Percentiles rank a stretch among this genome's conserved stretches.
phyloP scores from a whole-genome alignment of 1,140 invertebrate species.

The Druon quercuslanigerum region DNA sequence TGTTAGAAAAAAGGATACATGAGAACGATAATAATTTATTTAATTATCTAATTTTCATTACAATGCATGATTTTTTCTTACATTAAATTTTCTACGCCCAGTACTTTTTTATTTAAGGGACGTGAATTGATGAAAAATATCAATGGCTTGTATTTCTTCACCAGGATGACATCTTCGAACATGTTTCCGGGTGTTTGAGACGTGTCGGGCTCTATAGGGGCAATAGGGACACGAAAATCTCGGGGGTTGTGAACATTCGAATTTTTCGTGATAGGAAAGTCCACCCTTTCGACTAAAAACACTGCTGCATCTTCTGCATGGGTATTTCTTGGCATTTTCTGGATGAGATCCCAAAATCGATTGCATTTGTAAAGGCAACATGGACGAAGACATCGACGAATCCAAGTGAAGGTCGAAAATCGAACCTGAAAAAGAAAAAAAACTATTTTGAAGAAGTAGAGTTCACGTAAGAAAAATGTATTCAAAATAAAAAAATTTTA shows the following conservation, averaged over 20 bases:
- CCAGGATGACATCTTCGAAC: constrained; percentile 58
- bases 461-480: no score
- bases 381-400: no score
- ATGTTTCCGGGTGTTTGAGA: constrained; percentile 63
- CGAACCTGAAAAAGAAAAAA: no score
- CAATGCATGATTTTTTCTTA: constrained; percentile 72
- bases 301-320: constrained; percentile 72
- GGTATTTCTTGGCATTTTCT: constrained; percentile 53
- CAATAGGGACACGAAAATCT: constrained; percentile 86
- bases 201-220: constrained; percentile 66
- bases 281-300: constrained; percentile 74
- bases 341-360: constrained; percentile 35
- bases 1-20: constrained; percentile 55
- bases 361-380: constrained; percentile 56
- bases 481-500: no score
- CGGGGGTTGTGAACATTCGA: constrained; percentile 85
- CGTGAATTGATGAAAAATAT: constrained; percentile 33
- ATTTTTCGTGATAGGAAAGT: constrained; percentile 74
- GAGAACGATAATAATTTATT: constrained; percentile 51
- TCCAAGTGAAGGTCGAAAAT: no score
- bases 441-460: no score
- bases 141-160: constrained; percentile 51
- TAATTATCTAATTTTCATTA: constrained; percentile 57
- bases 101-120: constrained; percentile 76
- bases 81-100: constrained; percentile 75